Base-by-base conservation (phyloP, 2,797 vertebrate species). In the Anas flavirostris region DNA sequence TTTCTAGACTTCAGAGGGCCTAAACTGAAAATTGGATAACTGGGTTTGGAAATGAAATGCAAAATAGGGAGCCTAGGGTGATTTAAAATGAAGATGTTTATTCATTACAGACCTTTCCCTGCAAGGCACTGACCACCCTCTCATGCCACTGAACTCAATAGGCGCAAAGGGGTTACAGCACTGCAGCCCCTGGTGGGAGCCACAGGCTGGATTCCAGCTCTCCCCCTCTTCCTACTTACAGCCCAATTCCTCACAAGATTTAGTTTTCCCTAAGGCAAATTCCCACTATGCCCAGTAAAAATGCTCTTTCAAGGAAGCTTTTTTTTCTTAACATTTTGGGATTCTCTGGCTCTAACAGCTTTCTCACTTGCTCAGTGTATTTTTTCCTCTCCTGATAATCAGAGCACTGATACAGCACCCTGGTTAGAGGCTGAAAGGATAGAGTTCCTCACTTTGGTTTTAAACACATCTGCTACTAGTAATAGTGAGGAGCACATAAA, bases 21-120 rank as follows among this genome's bases (percentile, higher is more conserved):
- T 94, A 46, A 93, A 94, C 86, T 89, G 80, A 72, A 94, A 93
- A 92, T 55, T 82, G 83, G 79, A 88, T 85, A 96, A 68, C 82
- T 29, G 79, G 3, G 0, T 86, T 91, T 90, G 84, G 74, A 60
- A 85, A 72, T 69, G 79, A 94, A 90, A 95, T 89, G 87, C 59
- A 90, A 80, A 85, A 81, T 29, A 91, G 62, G 93, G 31, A 89
- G 46, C 58, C 85, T 74, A 60, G 14, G 46, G 94, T 55, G 82
- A 72, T 93, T 79, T 66, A 7, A 60, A 52, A 92, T 82, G 52
- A 88, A 63, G 83, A 94, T 88, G 80, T 89, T 95, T 95, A 79
- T 95, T 96, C 87, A 93, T 93, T 5, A 16, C 0, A 0, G 75
- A 60, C 75, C 44, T 76, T 75, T 84, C 37, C 50, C 73, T 23